Evolutionary conservation across 2,797 vertebrate genomes (phyloP).

Genomic region (Scolopax rusticola): DNA sequence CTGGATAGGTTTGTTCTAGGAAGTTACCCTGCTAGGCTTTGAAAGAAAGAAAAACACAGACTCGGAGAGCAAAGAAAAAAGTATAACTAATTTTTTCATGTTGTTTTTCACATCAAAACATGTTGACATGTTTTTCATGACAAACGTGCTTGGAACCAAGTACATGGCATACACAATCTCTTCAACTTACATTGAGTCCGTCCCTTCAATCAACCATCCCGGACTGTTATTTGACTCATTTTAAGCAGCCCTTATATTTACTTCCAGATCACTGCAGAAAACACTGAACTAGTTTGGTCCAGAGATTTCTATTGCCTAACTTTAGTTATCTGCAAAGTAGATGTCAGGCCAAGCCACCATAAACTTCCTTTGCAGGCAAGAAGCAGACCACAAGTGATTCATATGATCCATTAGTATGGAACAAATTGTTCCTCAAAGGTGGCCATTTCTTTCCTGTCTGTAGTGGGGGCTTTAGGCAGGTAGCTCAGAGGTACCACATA

Average conservation of each 20-base stretch:
- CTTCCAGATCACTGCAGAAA: background rate
- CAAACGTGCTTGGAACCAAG: background rate
- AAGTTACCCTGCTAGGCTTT: background rate
- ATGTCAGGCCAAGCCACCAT: background rate
- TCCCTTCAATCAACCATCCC: background rate
- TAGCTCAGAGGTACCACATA: background rate
- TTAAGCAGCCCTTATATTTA: background rate
- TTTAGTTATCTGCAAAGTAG: background rate
- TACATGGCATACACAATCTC: background rate
- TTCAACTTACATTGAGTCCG: background rate
- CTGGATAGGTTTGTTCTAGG: background rate
- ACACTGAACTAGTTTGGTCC: background rate
- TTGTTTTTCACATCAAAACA: too few relatives aligned
- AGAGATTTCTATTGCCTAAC: background rate
- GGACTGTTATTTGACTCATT: background rate
- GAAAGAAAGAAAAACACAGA: background rate
- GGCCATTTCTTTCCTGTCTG: background rate
- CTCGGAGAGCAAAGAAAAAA: background rate
- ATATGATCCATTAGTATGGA: background rate
- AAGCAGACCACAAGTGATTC: background rate
- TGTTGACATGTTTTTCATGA: too few relatives aligned
- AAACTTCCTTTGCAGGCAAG: background rate
- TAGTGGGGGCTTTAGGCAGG: background rate
- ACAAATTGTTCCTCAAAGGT: background rate
- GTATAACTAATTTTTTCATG: background rate